phyloP scores from a whole-genome alignment of 2,797 vertebrate genomes.

The Florisuga fusca region DNA sequence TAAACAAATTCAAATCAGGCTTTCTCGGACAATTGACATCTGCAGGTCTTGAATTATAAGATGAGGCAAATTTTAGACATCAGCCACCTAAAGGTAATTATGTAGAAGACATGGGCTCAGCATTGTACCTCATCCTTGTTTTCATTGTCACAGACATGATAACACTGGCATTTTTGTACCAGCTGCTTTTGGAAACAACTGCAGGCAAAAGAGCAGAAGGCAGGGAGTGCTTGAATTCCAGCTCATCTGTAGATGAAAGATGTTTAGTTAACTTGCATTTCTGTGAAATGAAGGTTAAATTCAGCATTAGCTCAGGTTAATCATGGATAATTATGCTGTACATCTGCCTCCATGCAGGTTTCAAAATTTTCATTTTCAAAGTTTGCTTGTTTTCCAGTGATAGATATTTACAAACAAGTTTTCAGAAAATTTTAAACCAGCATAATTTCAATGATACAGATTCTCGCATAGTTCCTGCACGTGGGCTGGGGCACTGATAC shows the following conservation, averaged over 20 bases:
- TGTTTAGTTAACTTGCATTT: slow-evolving; percentile 41
- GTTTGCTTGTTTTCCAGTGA: neutral
- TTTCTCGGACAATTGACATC: neutral
- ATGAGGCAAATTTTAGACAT: neutral
- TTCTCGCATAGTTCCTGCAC: no score
- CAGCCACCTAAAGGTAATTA: neutral
- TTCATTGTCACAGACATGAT: neutral
- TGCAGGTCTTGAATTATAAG: neutral
- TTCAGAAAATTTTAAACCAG: neutral
- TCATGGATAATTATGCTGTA: slow-evolving; percentile 12
- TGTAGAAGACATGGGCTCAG: neutral
- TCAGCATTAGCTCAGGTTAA: slow-evolving; percentile 35
- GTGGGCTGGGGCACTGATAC: no score
- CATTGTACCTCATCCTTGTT: neutral
- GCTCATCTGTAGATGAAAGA: neutral
- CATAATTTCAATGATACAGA: slow-evolving; percentile 5
- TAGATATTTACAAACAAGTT: neutral
- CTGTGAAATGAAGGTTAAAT: slow-evolving; percentile 28
- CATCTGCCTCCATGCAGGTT: neutral
- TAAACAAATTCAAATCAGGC: neutral
- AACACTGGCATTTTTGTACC: neutral
- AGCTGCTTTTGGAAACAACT: neutral
- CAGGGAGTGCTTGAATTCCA: neutral
- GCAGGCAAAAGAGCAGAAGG: neutral
- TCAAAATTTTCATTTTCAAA: slow-evolving; percentile 6